Conservation (phyloP, 2,113 vertebrate species). For the Steatornis caripensis region DNA sequence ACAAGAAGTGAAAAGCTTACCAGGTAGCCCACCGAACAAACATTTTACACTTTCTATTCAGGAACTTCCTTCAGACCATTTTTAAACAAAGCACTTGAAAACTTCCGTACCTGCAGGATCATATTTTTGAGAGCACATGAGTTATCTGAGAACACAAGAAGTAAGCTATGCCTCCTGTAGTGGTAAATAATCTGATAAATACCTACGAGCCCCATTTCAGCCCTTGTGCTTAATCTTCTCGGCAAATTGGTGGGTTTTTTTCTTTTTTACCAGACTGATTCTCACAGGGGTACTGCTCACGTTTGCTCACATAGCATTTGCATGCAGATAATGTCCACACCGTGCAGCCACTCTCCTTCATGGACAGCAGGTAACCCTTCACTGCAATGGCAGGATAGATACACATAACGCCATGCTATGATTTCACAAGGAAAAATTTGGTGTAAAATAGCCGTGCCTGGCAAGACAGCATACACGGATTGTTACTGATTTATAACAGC, state of each 20-base stretch:
- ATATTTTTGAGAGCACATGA: background rate
- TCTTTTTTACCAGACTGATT: background rate
- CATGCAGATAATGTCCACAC: background rate
- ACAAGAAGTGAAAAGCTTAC: background rate
- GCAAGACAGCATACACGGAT: background rate
- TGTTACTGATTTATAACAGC: background rate
- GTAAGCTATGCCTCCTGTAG: background rate
- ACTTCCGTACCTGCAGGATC: background rate
- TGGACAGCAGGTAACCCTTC: background rate
- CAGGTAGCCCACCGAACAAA: background rate
- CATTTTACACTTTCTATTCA: background rate
- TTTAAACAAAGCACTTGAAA: background rate
- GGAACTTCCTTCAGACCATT: background rate
- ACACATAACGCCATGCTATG: fast-evolving
- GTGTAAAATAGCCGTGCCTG: background rate
- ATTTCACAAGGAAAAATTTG: background rate
- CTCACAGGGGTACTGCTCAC: background rate
- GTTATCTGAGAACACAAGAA: background rate
- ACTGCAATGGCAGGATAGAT: background rate
- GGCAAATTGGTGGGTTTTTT: background rate
- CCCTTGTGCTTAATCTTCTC: background rate
- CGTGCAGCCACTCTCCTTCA: background rate
- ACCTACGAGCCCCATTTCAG: fast-evolving
- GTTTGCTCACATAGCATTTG: background rate
- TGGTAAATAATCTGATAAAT: background rate